Conservation (phyloP, 2,888 invertebrate genomes). For the Apamea anceps region DNA sequence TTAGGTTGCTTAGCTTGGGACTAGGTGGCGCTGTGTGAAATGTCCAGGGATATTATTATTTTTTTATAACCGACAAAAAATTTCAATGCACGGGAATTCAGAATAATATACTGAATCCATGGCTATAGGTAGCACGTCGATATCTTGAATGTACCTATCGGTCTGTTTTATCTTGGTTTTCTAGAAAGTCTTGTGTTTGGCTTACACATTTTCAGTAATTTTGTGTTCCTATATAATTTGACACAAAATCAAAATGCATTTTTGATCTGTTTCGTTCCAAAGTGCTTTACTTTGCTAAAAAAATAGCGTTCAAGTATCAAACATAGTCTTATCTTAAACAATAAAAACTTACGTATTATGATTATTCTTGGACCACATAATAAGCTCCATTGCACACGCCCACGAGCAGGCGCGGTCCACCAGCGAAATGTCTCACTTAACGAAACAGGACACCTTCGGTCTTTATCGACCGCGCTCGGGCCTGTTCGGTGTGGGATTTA, state of each 20-base stretch:
- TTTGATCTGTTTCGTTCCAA: neutral
- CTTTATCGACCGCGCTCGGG: constrained; percentile 70
- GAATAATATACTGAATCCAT: too few relatives aligned
- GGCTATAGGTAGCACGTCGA: too few relatives aligned
- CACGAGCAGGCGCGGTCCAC: constrained; percentile 72
- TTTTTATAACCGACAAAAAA: too few relatives aligned
- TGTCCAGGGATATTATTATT: too few relatives aligned
- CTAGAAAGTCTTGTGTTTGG: neutral
- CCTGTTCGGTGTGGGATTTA: constrained; percentile 53
- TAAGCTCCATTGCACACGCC: constrained; percentile 70
- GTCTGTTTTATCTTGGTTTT: neutral
- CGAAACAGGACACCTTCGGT: constrained; percentile 78
- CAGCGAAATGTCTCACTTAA: constrained; percentile 86
- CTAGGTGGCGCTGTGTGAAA: too few relatives aligned
- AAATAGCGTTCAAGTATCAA: neutral
- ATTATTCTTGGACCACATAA: constrained; percentile 65
- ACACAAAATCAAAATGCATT: too few relatives aligned
- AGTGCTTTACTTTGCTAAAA: neutral
- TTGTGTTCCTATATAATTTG: neutral
- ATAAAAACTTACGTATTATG: constrained; percentile 25
- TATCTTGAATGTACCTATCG: too few relatives aligned
- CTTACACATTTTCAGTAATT: neutral
- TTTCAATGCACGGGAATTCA: too few relatives aligned
- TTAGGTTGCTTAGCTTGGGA: too few relatives aligned
- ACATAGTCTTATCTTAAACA: constrained; percentile 29